phyloP scores from a whole-genome alignment of 1,140 invertebrate genomes.

The Tetragonula clypearis region DNA sequence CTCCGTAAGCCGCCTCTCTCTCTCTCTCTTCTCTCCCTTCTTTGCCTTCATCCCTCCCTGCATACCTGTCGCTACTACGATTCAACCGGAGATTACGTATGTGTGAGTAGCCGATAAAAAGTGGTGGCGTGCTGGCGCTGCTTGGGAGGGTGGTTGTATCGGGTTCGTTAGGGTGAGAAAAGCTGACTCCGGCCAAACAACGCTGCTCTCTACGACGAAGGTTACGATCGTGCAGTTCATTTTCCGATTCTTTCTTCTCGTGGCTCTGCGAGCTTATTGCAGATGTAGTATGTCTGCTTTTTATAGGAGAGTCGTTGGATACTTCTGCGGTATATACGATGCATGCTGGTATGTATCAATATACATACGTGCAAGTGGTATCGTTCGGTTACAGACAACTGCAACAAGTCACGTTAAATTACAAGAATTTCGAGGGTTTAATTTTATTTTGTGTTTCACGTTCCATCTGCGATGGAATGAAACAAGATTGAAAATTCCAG shows the following conservation, averaged over 20 bases:
- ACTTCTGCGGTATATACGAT: not conserved
- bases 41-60: slow-evolving; percentile 1
- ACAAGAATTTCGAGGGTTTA: too few species aligned
- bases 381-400: too few species aligned
- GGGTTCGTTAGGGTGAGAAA: slow-evolving; percentile 57
- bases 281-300: not conserved
- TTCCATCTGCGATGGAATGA: too few species aligned
- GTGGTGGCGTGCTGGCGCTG: slow-evolving; percentile 16
- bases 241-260: not conserved
- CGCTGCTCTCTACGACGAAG: slow-evolving; percentile 1
- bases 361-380: too few species aligned
- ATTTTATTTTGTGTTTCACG: too few species aligned
- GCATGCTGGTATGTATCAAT: too few species aligned
- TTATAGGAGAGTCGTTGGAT: not conserved
- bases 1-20: not conserved
- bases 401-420: too few species aligned
- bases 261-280: not conserved
- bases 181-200: slow-evolving; percentile 39
- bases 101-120: slow-evolving; percentile 52
- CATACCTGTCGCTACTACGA: slow-evolving; percentile 23
- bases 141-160: slow-evolving; percentile 41
- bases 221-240: slow-evolving; percentile 36
- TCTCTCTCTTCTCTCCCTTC: not conserved
- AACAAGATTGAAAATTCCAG: too few species aligned
- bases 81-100: slow-evolving; percentile 49